A percentile compares a stretch with the other conserved stretches of the same genome.
Evolutionary conservation across 2,113 vertebrate species (phyloP).

Genomic region (Zosterops hypoxanthus): DNA sequence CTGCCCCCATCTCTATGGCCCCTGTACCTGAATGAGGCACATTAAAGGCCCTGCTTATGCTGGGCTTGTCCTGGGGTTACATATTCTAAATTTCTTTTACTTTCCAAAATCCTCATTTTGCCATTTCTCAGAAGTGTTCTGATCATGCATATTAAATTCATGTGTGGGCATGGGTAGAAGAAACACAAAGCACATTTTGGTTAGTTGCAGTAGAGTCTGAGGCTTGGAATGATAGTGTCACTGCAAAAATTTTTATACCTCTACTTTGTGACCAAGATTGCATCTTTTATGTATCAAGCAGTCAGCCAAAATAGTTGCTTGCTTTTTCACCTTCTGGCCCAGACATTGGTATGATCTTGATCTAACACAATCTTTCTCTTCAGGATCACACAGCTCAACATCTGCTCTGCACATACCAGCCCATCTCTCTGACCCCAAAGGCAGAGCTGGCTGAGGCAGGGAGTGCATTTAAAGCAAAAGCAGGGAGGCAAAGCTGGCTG

Average conservation of each 20-base stretch:
- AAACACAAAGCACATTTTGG: not conserved
- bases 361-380: not conserved
- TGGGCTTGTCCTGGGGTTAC: not conserved
- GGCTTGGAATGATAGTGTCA: not conserved
- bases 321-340: not conserved
- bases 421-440: not conserved
- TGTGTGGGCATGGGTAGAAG: not conserved
- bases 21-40: not conserved
- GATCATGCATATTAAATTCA: not conserved
- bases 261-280: not conserved
- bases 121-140: not conserved
- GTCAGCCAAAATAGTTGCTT: not conserved
- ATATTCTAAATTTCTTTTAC: not conserved
- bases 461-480: not conserved
- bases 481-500: not conserved
- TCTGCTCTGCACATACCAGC: not conserved
- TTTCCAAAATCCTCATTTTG: not conserved
- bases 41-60: accelerated
- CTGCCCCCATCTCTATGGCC: accelerated
- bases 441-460: not conserved
- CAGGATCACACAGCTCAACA: not conserved
- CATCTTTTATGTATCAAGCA: not conserved
- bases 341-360: not conserved
- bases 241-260: not conserved
- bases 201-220: not conserved